Conservation (phyloP, 2,888 invertebrate species). For the Allacma fusca region DNA sequence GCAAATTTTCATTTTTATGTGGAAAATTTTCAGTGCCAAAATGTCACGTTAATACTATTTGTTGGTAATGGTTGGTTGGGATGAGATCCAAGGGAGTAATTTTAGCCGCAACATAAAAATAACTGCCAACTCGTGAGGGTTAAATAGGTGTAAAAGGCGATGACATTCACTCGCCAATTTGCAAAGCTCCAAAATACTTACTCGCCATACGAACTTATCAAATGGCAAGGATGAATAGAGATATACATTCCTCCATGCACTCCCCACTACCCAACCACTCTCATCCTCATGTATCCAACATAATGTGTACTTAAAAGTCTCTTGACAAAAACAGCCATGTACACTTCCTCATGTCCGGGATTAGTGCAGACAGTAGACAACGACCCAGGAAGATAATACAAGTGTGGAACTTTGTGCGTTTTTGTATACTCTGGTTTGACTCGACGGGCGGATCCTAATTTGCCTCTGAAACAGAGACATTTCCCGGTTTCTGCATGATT, state of each 20-base stretch:
- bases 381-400: too few species aligned
- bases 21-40: conserved; percentile 24
- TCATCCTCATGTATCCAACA: too few species aligned
- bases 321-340: too few species aligned
- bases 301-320: too few species aligned
- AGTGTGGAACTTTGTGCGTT: too few species aligned
- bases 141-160: conserved; percentile 37
- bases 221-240: conserved; percentile 16
- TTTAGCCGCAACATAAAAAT: conserved; percentile 50
- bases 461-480: background rate
- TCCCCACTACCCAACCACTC: conserved; percentile 21
- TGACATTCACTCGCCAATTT: conserved; percentile 37
- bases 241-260: conserved; percentile 37
- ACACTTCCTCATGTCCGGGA: too few species aligned
- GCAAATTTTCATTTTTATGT: conserved; percentile 27
- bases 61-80: conserved; percentile 31
- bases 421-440: too few species aligned
- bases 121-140: conserved; percentile 46
- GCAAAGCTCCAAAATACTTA: conserved; percentile 17
- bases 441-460: background rate
- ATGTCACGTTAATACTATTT: conserved; percentile 31
- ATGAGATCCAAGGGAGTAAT: conserved; percentile 48
- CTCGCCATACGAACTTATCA: conserved; percentile 13
- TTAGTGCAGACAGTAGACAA: too few species aligned
- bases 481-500: background rate